phyloP scores from a whole-genome alignment of 2,113 vertebrate species.

The Trichechus manatus region DNA sequence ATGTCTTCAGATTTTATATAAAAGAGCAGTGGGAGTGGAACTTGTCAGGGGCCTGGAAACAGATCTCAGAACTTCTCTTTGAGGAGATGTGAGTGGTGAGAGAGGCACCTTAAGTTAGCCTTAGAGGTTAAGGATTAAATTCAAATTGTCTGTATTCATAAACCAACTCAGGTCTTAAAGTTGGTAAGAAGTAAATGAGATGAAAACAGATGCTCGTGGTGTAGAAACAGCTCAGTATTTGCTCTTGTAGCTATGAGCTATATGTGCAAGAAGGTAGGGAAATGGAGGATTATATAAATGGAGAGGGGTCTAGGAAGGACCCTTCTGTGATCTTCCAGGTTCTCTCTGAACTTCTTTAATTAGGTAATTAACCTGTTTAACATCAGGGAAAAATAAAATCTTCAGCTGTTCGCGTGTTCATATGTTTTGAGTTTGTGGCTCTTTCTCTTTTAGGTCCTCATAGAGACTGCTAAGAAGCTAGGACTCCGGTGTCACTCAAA shows the following conservation, averaged over 20 bases:
- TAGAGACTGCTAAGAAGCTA: constrained; percentile 93
- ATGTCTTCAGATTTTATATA: not conserved
- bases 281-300: not conserved
- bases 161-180: not conserved
- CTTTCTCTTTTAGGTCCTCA: constrained; percentile 90
- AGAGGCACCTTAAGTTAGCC: not conserved
- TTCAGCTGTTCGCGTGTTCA: not conserved
- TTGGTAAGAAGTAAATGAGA: not conserved
- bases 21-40: not conserved
- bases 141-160: not conserved
- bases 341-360: not conserved
- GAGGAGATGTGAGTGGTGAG: not conserved
- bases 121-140: not conserved
- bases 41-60: not conserved
- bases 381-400: not conserved
- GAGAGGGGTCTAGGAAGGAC: not conserved
- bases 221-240: not conserved
- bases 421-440: constrained; percentile 43
- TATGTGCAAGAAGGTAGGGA: not conserved
- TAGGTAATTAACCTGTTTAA: not conserved
- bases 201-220: not conserved
- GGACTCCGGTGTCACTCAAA: constrained; percentile 94
- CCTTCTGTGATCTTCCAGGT: not conserved
- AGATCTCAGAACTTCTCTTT: not conserved
- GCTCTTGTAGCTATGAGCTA: not conserved